Evolutionary conservation across 2,113 vertebrate genomes (phyloP).

Genomic region (Etheostoma spectabile): DNA sequence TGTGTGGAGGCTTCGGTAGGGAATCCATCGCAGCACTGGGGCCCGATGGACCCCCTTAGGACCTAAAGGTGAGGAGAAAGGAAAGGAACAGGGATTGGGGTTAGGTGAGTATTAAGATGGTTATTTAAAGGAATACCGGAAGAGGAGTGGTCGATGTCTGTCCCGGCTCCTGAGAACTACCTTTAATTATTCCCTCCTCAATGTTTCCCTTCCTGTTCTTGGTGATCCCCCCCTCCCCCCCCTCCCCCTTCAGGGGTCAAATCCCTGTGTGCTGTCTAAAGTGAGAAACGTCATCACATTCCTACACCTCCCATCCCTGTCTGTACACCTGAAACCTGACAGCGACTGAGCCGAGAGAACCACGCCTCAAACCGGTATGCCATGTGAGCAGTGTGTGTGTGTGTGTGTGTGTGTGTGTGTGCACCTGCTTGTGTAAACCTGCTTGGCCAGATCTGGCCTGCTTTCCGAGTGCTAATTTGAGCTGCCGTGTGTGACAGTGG

Average conservation of each 20-base stretch:
- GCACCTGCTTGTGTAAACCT: constrained; percentile 41
- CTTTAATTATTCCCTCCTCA: neutral
- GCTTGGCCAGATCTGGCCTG: constrained; percentile 42
- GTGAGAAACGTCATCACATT: neutral
- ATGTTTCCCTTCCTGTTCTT: neutral
- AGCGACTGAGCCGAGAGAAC: constrained; percentile 11
- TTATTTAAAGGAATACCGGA: no score
- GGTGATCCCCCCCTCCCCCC: neutral
- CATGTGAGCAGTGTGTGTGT: constrained; percentile 2
- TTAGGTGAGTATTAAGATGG: no score
- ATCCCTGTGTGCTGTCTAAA: neutral
- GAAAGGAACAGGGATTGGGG: no score
- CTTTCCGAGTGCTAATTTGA: neutral
- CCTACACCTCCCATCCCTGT: neutral
- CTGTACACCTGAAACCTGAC: constrained; percentile 37
- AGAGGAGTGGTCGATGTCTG: no score
- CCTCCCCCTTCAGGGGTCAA: neutral
- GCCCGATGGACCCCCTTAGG: no score
- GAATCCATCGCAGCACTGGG: no score
- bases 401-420: constrained; percentile 2
- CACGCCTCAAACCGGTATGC: constrained; percentile 65
- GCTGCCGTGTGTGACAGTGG: constrained; percentile 11
- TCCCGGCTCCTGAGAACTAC: no score
- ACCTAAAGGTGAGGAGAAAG: no score
- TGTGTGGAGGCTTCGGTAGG: no score